Conservation (phyloP, 1,140 invertebrate species). For the Aricia agestis region DNA sequence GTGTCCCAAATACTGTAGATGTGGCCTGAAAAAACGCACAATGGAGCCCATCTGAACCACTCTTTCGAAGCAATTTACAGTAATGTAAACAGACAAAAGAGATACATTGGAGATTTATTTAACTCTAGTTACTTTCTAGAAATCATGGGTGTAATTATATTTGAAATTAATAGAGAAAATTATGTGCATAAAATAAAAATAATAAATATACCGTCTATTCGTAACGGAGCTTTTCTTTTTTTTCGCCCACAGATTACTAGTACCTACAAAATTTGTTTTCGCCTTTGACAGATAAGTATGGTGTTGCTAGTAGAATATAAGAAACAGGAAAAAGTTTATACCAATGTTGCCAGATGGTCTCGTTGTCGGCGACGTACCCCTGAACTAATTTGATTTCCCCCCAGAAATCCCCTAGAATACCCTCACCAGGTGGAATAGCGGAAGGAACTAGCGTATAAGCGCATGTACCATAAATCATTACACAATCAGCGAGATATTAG, state of each 20-base stretch:
- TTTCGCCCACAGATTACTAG: no score
- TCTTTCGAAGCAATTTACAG: background rate
- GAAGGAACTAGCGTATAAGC: no score
- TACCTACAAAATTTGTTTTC: no score
- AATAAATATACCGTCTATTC: constrained; percentile 1
- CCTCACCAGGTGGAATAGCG: no score
- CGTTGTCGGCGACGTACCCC: no score
- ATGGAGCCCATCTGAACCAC: constrained; percentile 37
- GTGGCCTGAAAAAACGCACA: constrained; percentile 71
- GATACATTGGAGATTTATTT: background rate
- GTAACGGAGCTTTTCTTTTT: background rate
- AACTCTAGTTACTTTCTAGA: background rate
- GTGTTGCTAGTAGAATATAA: background rate
- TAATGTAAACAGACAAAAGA: background rate
- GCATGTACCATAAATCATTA: no score
- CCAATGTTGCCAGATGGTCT: no score
- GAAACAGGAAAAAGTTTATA: no score
- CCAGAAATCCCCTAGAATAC: no score
- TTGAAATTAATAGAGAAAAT: background rate
- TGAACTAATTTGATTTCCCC: no score
- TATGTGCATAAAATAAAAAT: background rate
- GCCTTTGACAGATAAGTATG: background rate
- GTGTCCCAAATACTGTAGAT: constrained; percentile 68
- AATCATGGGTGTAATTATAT: background rate
- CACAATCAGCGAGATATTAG: no score